phyloP scores from a whole-genome alignment of 1,140 invertebrate species.

The Apis dorsata region DNA sequence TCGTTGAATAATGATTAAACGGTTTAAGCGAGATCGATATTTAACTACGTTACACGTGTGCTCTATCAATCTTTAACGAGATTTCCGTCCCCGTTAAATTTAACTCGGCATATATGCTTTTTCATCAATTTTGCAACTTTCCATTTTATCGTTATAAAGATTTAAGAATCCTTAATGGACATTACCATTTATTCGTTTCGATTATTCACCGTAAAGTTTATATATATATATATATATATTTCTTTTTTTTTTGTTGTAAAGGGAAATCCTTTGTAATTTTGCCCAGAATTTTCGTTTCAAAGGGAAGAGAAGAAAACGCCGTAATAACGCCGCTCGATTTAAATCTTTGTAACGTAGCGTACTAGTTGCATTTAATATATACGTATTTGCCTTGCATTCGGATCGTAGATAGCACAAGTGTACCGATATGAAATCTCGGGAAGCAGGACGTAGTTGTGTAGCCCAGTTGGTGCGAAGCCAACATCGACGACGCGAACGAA shows the following conservation, averaged over 20 bases:
- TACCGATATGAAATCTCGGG: constrained; percentile 52
- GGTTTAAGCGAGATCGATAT: not conserved
- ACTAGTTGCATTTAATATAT: constrained; percentile 5
- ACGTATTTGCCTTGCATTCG: constrained; percentile 64
- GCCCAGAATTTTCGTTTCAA: too few relatives aligned
- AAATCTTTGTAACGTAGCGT: constrained; percentile 6
- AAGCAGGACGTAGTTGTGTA: constrained; percentile 20
- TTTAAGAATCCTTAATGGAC: not conserved
- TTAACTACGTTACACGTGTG: not conserved
- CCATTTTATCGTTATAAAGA: not conserved
- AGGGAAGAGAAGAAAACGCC: not conserved
- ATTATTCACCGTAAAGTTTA: not conserved
- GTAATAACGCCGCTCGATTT: constrained; percentile 1
- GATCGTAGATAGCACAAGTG: constrained; percentile 65
- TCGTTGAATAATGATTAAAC: not conserved
- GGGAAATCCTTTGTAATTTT: too few relatives aligned
- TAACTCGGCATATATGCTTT: not conserved
- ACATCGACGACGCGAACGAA: constrained; percentile 67
- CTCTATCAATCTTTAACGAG: not conserved
- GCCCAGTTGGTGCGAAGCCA: constrained; percentile 71
- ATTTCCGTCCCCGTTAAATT: not conserved
- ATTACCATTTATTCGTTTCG: not conserved
- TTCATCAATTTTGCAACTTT: not conserved
- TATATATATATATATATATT: too few relatives aligned
- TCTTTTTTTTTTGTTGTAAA: not conserved